Evolutionary conservation across 2,797 vertebrate species (phyloP), one percentile per base, ranked within the genome.

Genomic region (Lateolabrax maculatus): DNA sequence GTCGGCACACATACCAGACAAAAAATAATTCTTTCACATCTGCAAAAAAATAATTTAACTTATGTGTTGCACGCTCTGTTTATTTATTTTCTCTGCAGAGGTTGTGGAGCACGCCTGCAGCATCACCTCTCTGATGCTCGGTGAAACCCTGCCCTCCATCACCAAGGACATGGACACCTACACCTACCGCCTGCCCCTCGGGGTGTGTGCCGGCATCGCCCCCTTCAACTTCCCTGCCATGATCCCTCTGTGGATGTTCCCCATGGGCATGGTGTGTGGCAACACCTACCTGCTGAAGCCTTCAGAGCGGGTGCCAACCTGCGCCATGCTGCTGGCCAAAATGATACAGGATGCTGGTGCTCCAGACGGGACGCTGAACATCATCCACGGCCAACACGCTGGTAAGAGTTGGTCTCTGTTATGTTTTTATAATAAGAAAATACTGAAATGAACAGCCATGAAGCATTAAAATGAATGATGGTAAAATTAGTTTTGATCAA

Each of bases 221-320:
- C 98, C 98, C 0, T 99, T 99, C 92, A 99, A 98, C 91, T 99
- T 99, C 90, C 98, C 98, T 0, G 97, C 97, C 87, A 99, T 99
- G 98, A 98, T 99, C 89, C 98, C 98, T 36, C 96, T 99, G 37
- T 99, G 98, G 98, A 99, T 99, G 98, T 98, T 98, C 84, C 98
- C 98, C 34, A 95, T 99, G 96, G 97, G 96, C 62, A 95, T 98
- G 97, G 98, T 97, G 49, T 98, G 97, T 61, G 98, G 98, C 48
- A 99, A 99, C 93, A 99, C 98, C 5, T 98, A 97, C 91, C 88
- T 99, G 83, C 92, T 99, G 93, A 99, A 99, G 84, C 98, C 98
- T 0, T 99, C 98, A 0, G 98, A 99, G 87, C 95, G 97, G 4
- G 98, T 98, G 43, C 98, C 98, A 0, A 94, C 95, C 85, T 97